phyloP scores from a whole-genome alignment of 2,888 invertebrate genomes.

The Ochropleura plecta region DNA sequence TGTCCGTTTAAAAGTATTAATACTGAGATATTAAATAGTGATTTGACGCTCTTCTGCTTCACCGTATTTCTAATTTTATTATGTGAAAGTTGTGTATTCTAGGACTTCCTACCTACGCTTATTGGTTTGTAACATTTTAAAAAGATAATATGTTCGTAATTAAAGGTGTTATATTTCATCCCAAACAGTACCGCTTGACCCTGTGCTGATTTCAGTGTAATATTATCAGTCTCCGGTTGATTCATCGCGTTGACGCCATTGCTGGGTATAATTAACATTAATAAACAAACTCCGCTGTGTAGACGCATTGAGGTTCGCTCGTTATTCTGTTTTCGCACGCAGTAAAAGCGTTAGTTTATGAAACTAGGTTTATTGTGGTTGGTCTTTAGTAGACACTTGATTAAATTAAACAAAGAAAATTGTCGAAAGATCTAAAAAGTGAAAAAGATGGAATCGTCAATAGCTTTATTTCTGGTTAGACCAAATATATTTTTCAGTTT shows the following conservation, averaged over 20 bases:
- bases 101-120: slow-evolving; percentile 47
- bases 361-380: slow-evolving; percentile 34
- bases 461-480: background rate
- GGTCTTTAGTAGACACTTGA: slow-evolving; percentile 6
- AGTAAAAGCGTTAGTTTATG: slow-evolving; percentile 23
- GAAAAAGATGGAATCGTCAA: background rate
- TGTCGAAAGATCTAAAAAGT: background rate
- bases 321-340: slow-evolving; percentile 36
- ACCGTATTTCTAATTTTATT: slow-evolving; percentile 37
- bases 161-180: slow-evolving; percentile 22
- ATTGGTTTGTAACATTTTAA: slow-evolving; percentile 57
- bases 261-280: slow-evolving; percentile 67
- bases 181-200: slow-evolving; percentile 33
- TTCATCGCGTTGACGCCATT: slow-evolving; percentile 75
- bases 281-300: slow-evolving; percentile 65
- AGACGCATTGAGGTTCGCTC: slow-evolving; percentile 21
- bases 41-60: slow-evolving; percentile 5
- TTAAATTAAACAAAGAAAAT: background rate
- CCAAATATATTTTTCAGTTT: background rate
- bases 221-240: slow-evolving; percentile 65
- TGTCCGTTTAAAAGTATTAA: background rate
- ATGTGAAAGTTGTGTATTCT: slow-evolving; percentile 64
- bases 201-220: slow-evolving; percentile 53
- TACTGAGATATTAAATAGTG: slow-evolving; percentile 21
- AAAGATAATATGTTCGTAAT: slow-evolving; percentile 16